Percentiles rank a stretch among this genome's conserved stretches.
These are phyloP conservation scores for Aplodontia rufa DNA, from an alignment of 2,113 vertebrate genomes.

Conservation along the genomic window DNA sequence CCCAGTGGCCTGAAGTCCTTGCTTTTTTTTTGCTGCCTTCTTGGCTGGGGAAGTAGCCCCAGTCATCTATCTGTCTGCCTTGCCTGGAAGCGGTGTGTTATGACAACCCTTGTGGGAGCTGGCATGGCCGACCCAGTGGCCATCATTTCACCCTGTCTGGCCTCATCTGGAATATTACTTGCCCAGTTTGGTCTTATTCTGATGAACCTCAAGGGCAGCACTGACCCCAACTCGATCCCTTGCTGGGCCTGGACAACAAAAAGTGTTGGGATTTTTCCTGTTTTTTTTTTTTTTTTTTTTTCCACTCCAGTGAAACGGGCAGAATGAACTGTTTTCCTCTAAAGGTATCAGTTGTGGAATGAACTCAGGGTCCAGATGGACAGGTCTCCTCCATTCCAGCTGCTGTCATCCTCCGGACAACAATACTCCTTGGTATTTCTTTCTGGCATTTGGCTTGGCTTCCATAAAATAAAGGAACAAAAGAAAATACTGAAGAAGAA, in stretches of 20 bases:
- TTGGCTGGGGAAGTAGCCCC: not conserved
- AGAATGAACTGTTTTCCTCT: not conserved
- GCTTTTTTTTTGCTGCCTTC: not conserved
- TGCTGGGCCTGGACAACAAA: not conserved
- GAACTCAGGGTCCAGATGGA: not conserved
- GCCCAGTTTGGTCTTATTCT: not conserved
- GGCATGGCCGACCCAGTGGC: not conserved
- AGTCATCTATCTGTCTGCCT: not conserved
- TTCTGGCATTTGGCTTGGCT: not conserved
- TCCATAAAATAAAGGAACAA: not conserved
- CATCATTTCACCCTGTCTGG: not conserved
- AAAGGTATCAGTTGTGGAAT: not conserved
- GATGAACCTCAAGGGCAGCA: not conserved
- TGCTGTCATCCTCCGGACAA: not conserved
- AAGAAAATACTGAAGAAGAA: conserved; percentile 25
- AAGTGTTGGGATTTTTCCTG: not conserved
- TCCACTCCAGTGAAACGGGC: not conserved
- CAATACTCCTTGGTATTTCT: not conserved
- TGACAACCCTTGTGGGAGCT: not conserved
- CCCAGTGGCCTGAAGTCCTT: not conserved
- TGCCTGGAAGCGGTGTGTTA: not conserved
- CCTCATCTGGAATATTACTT: not conserved
- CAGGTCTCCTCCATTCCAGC: not conserved
- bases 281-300: not conserved
- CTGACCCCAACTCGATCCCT: not conserved